Conservation (phyloP, 2,113 vertebrate genomes). For the Tympanuchus pallidicinctus region DNA sequence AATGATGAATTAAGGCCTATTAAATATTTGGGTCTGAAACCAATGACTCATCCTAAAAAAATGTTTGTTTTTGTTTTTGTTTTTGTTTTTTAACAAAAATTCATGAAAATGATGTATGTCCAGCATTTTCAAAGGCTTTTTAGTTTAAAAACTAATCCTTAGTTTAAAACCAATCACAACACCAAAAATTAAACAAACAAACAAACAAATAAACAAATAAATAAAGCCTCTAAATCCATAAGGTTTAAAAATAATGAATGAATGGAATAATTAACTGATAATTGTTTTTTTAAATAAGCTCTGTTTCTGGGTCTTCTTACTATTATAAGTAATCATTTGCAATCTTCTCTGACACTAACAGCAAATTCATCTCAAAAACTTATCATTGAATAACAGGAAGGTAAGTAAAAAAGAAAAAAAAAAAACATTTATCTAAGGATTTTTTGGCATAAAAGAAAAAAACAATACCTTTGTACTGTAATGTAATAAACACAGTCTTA, state of each 20-base stretch:
- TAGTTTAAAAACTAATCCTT: neutral
- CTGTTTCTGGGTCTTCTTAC: neutral
- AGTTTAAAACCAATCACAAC: neutral
- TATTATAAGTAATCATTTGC: neutral
- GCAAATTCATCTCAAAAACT: neutral
- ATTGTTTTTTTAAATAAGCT: neutral
- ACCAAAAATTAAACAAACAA: neutral
- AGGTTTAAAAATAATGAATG: neutral
- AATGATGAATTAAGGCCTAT: neutral
- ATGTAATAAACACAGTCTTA: neutral
- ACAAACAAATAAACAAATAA: neutral
- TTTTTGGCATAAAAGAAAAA: neutral
- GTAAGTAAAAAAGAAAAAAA: neutral
- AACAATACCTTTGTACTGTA: neutral
- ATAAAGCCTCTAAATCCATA: neutral
- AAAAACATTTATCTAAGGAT: neutral
- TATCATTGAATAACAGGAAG: neutral
- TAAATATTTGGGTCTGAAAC: neutral
- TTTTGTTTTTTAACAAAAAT: neutral
- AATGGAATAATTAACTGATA: neutral
- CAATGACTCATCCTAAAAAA: neutral
- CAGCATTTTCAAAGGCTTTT: neutral
- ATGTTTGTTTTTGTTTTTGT: neutral
- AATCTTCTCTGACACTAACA: neutral
- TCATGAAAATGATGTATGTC: neutral